Conservation (phyloP, 1,140 invertebrate species). For the Trichonephila inaurata region DNA sequence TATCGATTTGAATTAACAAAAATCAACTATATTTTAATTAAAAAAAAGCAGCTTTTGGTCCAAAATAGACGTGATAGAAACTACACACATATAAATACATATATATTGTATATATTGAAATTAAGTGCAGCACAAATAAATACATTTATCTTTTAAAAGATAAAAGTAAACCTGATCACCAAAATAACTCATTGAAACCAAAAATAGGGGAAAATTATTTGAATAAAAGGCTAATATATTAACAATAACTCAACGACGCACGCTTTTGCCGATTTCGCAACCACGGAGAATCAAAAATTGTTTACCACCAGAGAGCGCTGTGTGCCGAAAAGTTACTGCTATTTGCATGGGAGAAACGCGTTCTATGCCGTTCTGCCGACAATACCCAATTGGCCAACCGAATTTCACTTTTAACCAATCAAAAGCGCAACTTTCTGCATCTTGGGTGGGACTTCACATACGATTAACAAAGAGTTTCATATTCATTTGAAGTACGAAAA, state of each 20-base stretch:
- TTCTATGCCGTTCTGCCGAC: not conserved
- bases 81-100: too few relatives aligned
- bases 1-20: too few relatives aligned
- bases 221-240: too few relatives aligned
- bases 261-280: not conserved
- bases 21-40: too few relatives aligned
- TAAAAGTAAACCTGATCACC: too few relatives aligned
- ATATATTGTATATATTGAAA: too few relatives aligned
- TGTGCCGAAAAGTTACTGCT: constrained; percentile 3
- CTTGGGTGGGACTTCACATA: constrained; percentile 75
- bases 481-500: constrained; percentile 59
- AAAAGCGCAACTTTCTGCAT: constrained; percentile 21
- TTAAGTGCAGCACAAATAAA: too few relatives aligned
- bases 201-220: too few relatives aligned
- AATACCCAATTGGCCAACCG: constrained; percentile 51
- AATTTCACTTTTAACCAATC: constrained; percentile 75
- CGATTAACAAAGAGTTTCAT: constrained; percentile 69
- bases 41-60: too few relatives aligned
- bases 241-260: not conserved
- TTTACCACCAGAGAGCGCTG: constrained; percentile 65
- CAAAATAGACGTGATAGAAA: too few relatives aligned
- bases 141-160: too few relatives aligned
- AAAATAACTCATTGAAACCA: too few relatives aligned
- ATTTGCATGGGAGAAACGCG: constrained; percentile 50
- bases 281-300: not conserved